phyloP scores from a whole-genome alignment of 2,888 invertebrate genomes.

The Operophtera brumata region DNA sequence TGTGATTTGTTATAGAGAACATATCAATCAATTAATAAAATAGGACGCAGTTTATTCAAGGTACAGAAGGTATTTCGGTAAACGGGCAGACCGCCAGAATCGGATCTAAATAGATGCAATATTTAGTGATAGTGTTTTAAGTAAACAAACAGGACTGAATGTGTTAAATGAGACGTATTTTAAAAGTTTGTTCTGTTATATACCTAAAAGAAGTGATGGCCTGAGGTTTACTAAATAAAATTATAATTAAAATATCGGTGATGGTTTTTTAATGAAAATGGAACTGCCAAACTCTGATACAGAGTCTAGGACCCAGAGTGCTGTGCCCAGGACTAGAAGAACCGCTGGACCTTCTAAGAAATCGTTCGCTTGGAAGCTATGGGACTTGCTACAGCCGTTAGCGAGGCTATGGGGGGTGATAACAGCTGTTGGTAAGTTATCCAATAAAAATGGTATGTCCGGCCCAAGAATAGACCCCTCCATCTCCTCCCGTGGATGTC shows the following conservation, averaged over 20 bases:
- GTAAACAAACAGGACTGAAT: constrained; percentile 39
- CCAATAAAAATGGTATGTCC: too few relatives aligned
- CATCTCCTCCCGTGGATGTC: too few relatives aligned
- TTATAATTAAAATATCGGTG: neutral
- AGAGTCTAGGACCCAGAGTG: constrained; percentile 44
- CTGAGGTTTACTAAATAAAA: neutral
- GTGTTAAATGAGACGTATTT: neutral
- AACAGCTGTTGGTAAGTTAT: constrained; percentile 65
- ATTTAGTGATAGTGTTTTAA: constrained; percentile 25
- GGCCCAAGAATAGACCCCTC: too few relatives aligned
- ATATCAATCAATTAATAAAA: constrained; percentile 17
- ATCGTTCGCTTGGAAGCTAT: constrained; percentile 60
- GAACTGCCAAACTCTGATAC: constrained; percentile 51
- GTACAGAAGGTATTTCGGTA: constrained; percentile 62
- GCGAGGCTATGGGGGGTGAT: constrained; percentile 73
- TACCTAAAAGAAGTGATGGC: neutral
- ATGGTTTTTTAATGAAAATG: constrained; percentile 42
- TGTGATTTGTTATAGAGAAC: neutral
- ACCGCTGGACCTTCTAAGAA: constrained; percentile 50
- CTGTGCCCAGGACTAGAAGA: constrained; percentile 45
- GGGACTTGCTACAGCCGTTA: constrained; percentile 71
- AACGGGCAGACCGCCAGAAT: constrained; percentile 65
- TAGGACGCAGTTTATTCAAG: constrained; percentile 48
- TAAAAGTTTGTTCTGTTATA: neutral
- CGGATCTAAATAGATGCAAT: constrained; percentile 40